These are phyloP conservation scores for Gallinago undulata DNA, from an alignment of 2,113 vertebrate genomes.

Conservation along the genomic window DNA sequence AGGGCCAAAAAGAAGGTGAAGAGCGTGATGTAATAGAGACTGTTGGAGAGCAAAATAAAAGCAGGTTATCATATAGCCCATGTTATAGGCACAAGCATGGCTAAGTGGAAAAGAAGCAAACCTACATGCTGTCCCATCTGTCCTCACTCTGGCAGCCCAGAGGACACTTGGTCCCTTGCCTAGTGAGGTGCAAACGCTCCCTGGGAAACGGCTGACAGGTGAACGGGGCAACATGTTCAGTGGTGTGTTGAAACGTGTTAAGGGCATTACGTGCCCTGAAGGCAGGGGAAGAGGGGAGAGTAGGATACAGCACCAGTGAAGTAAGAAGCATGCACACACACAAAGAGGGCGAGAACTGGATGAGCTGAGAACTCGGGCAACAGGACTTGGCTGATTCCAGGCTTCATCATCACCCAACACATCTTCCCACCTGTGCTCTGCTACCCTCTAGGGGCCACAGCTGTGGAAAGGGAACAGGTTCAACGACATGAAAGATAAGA, in stretches of 20 bases:
- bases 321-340: not conserved
- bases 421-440: not conserved
- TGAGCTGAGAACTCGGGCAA: not conserved
- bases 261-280: not conserved
- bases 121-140: not conserved
- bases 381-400: not conserved
- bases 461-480: not conserved
- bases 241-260: not conserved
- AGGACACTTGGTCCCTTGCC: not conserved
- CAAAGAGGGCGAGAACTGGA: not conserved
- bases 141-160: not conserved
- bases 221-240: not conserved
- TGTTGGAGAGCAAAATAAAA: slow-evolving; percentile 61
- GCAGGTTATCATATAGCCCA: not conserved
- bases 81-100: not conserved
- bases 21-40: slow-evolving; percentile 94
- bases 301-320: not conserved
- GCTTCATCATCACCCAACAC: not conserved
- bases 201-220: not conserved
- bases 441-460: not conserved
- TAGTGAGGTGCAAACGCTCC: not conserved
- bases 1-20: slow-evolving; percentile 94
- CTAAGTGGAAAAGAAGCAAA: not conserved
- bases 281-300: not conserved
- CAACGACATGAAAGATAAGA: not conserved